Base-by-base conservation (phyloP, 1,140 invertebrate genomes). In the Halictus rubicundus region DNA sequence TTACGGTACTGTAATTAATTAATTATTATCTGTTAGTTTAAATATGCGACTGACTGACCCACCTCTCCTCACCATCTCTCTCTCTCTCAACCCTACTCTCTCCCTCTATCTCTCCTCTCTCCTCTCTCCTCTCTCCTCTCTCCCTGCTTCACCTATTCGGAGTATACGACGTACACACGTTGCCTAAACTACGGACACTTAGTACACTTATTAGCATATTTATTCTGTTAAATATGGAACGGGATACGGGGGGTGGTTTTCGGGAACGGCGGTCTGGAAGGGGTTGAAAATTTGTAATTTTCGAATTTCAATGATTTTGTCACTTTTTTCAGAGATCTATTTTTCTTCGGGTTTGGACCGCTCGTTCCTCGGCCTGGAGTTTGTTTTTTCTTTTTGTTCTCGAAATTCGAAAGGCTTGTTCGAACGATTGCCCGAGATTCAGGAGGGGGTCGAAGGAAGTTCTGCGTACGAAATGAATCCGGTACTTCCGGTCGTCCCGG, bases 201-300 rank as follows among this genome's bases (percentile, higher is more conserved):
- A 93, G 84, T 92, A 93, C 92, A 92, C 89, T 92, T 92, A 93
- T 88, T 92, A 91, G 90, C 87, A 88, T 91, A 91, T 88, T 92
- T 91, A 91, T 88, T 89, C 88, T 54, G 87, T 92, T 89, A 87
- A 84, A 89, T 88, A 87, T 83, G 71, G 84, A 83, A 66, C 39
- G 39, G 64, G 81, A 88, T 79, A 60, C 14, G 59, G 60, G 81
- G 61, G 77, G 71, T 81, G 80, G 23, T 59, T 66, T 16, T 52
- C 42, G 64, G 73, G 80, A 81, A 82, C 81, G 65, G 68, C 86
- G 88, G 57, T 69, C 64, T 75, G 59, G 61, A 64, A 78, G 32
- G 32, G 32, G 32, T 32, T 32, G 32, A 63, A 76, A 52, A 3
- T 9, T 75, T 77, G 54, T 64, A 23, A 52, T 25, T 73, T 23